Conservation (phyloP, 2,113 vertebrate genomes). For the Seriola quinqueradiata region DNA sequence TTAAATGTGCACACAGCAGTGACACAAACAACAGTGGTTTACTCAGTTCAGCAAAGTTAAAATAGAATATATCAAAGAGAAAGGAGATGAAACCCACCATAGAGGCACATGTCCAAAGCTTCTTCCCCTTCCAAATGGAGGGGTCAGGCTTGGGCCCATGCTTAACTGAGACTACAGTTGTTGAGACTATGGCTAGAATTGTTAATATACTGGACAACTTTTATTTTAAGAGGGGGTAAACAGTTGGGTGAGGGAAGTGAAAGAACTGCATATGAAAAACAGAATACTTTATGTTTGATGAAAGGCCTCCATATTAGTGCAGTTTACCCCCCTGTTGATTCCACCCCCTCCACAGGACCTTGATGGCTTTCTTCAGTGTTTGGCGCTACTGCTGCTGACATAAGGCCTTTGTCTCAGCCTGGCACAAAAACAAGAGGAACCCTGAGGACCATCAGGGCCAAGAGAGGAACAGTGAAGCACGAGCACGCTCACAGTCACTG, state of each 20-base stretch:
- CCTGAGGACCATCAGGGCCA: constrained; percentile 40
- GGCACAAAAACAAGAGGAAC: constrained; percentile 61
- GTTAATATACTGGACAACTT: constrained; percentile 2
- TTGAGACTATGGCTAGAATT: neutral
- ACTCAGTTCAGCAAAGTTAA: neutral
- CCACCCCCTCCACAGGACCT: constrained; percentile 13
- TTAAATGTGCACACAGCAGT: constrained; percentile 1
- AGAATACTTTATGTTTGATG: neutral
- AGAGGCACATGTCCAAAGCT: constrained; percentile 7
- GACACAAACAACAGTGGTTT: constrained; percentile 28
- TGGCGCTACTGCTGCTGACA: constrained; percentile 63
- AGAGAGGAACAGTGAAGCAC: constrained; percentile 45
- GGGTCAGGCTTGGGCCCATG: neutral
- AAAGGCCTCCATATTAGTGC: constrained; percentile 20
- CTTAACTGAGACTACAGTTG: neutral
- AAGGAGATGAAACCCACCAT: constrained; percentile 2
- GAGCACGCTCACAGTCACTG: constrained; percentile 37
- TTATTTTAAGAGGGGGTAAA: constrained; percentile 26
- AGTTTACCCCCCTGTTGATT: constrained; percentile 2
- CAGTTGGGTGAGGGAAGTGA: neutral
- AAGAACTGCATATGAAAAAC: constrained; percentile 6
- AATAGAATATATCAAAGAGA: constrained; percentile 12
- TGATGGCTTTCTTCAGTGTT: constrained; percentile 47
- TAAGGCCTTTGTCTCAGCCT: constrained; percentile 52
- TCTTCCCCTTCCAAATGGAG: constrained; percentile 2